phyloP scores from a whole-genome alignment of 2,888 invertebrate genomes.

The Prosapia bicincta region DNA sequence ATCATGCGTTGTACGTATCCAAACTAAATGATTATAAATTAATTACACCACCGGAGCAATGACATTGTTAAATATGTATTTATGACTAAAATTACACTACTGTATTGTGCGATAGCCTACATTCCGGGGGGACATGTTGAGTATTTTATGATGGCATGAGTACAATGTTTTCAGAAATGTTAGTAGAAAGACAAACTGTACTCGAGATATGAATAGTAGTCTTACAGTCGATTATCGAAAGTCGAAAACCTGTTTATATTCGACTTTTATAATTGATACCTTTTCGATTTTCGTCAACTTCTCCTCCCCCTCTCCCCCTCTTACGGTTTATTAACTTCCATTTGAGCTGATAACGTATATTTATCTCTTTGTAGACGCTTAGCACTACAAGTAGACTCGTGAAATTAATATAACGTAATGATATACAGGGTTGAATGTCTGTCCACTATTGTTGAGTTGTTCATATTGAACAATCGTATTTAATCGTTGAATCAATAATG shows the following conservation, averaged over 20 bases:
- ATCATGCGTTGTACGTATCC: background rate
- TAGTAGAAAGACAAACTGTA: slow-evolving; percentile 5
- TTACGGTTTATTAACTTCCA: background rate
- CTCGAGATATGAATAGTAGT: slow-evolving; percentile 9
- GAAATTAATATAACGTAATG: background rate
- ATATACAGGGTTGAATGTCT: background rate
- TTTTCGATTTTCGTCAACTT: slow-evolving; percentile 24
- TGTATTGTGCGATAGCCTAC: background rate
- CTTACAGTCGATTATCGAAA: slow-evolving; percentile 21
- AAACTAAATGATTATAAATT: background rate
- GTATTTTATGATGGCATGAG: slow-evolving; percentile 2
- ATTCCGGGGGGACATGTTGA: background rate
- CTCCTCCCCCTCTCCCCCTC: background rate
- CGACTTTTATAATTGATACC: slow-evolving; percentile 27
- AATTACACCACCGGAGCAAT: background rate
- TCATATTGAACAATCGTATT: too few species aligned
- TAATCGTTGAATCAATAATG: too few species aligned
- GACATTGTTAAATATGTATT: background rate
- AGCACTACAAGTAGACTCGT: background rate
- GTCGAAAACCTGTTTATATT: slow-evolving; percentile 16
- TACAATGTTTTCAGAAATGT: slow-evolving; percentile 15
- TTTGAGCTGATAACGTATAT: background rate
- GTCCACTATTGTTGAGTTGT: too few species aligned
- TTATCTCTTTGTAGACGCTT: background rate
- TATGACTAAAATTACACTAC: background rate